Evolutionary conservation across 2,888 invertebrate genomes (phyloP).

Genomic region (Zygogramma bicolorata): DNA sequence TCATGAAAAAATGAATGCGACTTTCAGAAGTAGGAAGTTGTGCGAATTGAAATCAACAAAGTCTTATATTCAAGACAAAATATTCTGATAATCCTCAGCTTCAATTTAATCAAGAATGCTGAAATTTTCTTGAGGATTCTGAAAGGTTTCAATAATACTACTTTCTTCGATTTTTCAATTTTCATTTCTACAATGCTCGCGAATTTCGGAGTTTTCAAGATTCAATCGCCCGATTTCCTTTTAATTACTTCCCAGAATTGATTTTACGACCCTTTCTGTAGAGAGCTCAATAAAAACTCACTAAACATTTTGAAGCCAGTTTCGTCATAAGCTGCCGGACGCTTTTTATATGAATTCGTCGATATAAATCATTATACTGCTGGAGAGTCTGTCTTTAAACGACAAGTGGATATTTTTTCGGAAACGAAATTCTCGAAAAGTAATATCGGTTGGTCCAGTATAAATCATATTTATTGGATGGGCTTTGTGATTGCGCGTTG

Average conservation of each 20-base stretch:
- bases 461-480: slow-evolving; percentile 32
- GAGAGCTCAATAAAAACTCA: not conserved
- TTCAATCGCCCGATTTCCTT: not conserved
- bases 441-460: slow-evolving; percentile 13
- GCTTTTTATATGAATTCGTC: slow-evolving; percentile 6
- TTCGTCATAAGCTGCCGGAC: not conserved
- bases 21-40: no score
- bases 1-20: no score
- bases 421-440: not conserved
- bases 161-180: no score
- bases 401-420: not conserved
- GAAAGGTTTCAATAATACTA: no score
- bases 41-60: no score
- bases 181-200: no score
- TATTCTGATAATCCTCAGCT: no score
- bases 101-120: no score
- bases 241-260: not conserved
- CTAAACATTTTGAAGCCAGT: not conserved
- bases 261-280: not conserved
- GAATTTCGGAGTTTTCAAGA: no score
- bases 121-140: no score
- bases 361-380: not conserved
- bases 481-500: slow-evolving; percentile 22
- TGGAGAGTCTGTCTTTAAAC: not conserved
- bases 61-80: no score